Evolutionary conservation across 2,888 invertebrate genomes (phyloP).

Genomic region (Dynastes hyllus): DNA sequence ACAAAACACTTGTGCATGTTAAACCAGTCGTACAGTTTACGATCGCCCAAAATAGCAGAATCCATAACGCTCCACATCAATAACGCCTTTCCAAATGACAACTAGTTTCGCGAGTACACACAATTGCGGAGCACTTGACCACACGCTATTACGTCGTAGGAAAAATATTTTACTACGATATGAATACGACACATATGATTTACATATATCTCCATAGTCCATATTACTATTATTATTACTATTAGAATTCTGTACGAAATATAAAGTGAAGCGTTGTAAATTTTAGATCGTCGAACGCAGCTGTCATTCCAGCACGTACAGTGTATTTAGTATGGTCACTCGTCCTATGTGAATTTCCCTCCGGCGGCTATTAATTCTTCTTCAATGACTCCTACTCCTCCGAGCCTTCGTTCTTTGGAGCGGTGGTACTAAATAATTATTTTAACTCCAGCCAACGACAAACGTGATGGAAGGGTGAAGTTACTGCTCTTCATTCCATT

Average conservation of each 20-base stretch:
- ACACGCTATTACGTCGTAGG: neutral
- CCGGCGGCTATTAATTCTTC: no score
- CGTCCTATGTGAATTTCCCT: no score
- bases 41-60: conserved; percentile 38
- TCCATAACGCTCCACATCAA: conserved; percentile 21
- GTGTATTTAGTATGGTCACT: no score
- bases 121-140: conserved; percentile 4
- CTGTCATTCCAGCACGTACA: no score
- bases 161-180: neutral
- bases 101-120: neutral
- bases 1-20: conserved; percentile 19
- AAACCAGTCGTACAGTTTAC: conserved; percentile 22
- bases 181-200: conserved; percentile 7
- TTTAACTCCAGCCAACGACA: no score
- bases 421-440: no score
- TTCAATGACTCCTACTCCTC: no score
- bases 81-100: conserved; percentile 8
- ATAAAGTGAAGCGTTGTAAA: neutral
- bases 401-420: no score
- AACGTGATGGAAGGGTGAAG: no score
- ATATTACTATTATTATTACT: conserved; percentile 1
- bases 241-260: neutral
- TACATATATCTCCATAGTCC: neutral
- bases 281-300: no score
- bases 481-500: no score